Evolutionary conservation across 2,888 invertebrate species (phyloP).

Genomic region (Platycnemis pennipes): DNA sequence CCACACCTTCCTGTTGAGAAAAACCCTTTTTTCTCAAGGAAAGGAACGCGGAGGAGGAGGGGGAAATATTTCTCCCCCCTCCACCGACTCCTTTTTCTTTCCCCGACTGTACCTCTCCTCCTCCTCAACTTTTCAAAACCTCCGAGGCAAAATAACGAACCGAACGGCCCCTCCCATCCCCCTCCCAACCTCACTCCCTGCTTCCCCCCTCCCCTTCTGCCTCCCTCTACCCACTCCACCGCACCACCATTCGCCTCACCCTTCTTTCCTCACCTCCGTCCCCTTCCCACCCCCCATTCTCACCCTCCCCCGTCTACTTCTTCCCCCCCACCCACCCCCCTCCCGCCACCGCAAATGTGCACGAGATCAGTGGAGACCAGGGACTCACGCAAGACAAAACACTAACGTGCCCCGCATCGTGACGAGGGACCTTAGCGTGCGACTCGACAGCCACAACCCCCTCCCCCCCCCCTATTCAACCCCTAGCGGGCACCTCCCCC

Average conservation of each 20-base stretch:
- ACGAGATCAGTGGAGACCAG: constrained; percentile 60
- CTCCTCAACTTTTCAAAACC: not conserved
- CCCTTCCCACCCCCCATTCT: not conserved
- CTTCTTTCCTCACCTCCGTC: not conserved
- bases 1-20: not conserved
- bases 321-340: not conserved
- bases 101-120: not conserved
- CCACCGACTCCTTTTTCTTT: not conserved
- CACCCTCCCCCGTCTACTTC: not conserved
- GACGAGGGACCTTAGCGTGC: constrained; percentile 61
- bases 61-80: not conserved
- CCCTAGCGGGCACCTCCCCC: not conserved
- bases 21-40: not conserved
- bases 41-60: not conserved
- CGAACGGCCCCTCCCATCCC: too few species aligned
- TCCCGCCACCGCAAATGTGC: not conserved
- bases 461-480: not conserved
- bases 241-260: not conserved
- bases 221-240: not conserved
- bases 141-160: too few species aligned
- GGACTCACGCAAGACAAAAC: constrained; percentile 64
- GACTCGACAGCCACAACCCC: constrained; percentile 44
- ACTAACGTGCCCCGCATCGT: constrained; percentile 46
- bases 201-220: not conserved
- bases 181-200: not conserved